Base-by-base conservation (phyloP, 2,888 invertebrate species). In the Drosophila neutralis region DNA sequence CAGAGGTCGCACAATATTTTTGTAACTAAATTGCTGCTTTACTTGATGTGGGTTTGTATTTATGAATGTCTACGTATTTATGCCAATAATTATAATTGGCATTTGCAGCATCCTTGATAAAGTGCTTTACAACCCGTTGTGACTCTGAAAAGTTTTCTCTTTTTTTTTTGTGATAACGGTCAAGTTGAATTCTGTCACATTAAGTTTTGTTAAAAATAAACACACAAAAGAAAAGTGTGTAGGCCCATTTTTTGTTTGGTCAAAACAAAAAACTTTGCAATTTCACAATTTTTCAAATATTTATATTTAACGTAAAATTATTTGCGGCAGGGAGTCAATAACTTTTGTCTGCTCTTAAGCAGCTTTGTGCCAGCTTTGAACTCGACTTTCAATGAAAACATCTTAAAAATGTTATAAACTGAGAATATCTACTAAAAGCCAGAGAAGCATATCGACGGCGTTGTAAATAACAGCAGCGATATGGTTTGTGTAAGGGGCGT, bases 11-110 rank as follows among this genome's bases (percentile, higher is more conserved):
- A 7, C 11, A 18, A 36, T 54, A n/a, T 53, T 15, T 53, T 53
- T 53, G 13, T 7, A 21, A 33, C 27, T 48, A 48, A 58, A 57
- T 29, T 68, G 65, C 18, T 33, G 27, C 7, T 61, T 21, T 51
- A 31, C 67, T 85, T 87, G 88, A 83, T 66, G 36, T 74, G 77
- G 88, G 86, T 80, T 79, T 63, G 36, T 33, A 36, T 45, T 33
- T 42, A 45, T 42, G 36, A 49, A 45, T 31, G 64, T 69, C 63
- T 49, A 65, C 40, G 24, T 24, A 51, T 60, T 61, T 65, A 58
- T 76, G 72, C 68, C 76, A 63, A 82, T 87, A 89, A 87, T 87
- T 84, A 84, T 82, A 87, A 89, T 89, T 85, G 89, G 66, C 85
- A 87, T 79, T 89, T 65, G 42, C 21, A 40, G 61, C 36, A 49